Percentiles rank a stretch among this genome's conserved stretches.
phyloP scores from a whole-genome alignment of 2,888 invertebrate species.

The Rhodophaea formosa region DNA sequence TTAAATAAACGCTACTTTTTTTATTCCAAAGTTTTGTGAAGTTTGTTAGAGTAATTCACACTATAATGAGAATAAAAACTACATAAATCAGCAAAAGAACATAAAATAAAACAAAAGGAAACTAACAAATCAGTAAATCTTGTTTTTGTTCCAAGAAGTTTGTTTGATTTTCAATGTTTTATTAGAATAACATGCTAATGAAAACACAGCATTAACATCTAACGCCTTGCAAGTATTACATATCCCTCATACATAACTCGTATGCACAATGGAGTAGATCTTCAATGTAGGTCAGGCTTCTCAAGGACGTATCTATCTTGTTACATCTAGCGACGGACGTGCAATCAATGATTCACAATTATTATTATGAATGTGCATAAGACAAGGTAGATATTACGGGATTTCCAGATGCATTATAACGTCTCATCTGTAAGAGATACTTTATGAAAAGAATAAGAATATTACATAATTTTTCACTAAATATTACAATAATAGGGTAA shows the following conservation, averaged over 20 bases:
- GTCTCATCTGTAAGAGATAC: no score
- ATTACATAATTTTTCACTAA: no score
- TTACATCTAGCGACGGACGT: not conserved
- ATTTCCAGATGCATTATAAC: not conserved
- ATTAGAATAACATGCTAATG: not conserved
- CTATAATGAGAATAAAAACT: no score
- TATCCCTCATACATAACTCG: not conserved
- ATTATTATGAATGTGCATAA: not conserved
- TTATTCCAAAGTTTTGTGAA: no score
- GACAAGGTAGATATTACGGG: not conserved
- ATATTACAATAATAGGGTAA: no score
- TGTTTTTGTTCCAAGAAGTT: not conserved
- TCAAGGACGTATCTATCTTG: conserved; percentile 4
- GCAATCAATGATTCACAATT: not conserved
- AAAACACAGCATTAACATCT: not conserved
- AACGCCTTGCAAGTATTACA: not conserved
- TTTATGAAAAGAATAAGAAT: no score
- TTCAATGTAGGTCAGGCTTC: conserved; percentile 7
- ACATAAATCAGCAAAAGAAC: no score
- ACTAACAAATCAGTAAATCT: not conserved
- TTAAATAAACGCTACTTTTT: no score
- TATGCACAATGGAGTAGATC: not conserved
- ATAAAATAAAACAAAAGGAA: no score
- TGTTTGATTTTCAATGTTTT: not conserved
- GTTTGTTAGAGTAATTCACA: no score